phyloP scores from a whole-genome alignment of 2,797 vertebrate species.

The Enteromius anoplus region DNA sequence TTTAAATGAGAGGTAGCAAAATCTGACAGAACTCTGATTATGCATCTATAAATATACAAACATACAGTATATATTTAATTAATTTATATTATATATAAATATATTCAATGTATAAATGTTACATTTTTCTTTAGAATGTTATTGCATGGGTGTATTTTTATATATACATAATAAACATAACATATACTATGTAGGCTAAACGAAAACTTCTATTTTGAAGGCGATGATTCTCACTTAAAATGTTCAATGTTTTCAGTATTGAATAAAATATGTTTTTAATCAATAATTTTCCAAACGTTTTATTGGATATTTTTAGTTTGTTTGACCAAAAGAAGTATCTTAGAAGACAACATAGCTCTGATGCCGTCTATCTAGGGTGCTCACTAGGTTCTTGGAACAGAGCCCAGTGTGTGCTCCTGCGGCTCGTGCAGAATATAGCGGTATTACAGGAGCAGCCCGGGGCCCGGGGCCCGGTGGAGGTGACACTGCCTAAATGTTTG shows the following conservation, averaged over 20 bases:
- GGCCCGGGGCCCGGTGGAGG: slow-evolving; percentile 34
- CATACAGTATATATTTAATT: too few species aligned
- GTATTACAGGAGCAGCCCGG: slow-evolving; percentile 35
- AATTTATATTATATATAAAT: too few species aligned
- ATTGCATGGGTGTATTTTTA: too few species aligned
- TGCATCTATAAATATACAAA: too few species aligned
- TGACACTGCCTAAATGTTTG: slow-evolving; percentile 83
- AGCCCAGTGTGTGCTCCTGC: slow-evolving; percentile 18
- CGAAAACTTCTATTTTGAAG: too few species aligned
- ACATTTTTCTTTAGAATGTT: too few species aligned
- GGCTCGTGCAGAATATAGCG: slow-evolving; percentile 6
- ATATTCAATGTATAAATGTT: too few species aligned
- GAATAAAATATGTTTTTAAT: background rate
- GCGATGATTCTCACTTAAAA: too few species aligned
- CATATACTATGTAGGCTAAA: too few species aligned
- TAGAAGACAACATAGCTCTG: background rate
- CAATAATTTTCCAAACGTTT: background rate
- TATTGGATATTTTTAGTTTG: background rate
- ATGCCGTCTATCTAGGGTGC: background rate
- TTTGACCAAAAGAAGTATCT: background rate
- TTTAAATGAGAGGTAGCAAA: too few species aligned
- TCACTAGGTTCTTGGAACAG: background rate
- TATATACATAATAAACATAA: too few species aligned
- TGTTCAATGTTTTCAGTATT: background rate
- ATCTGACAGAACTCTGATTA: too few species aligned